Evolutionary conservation across 1,140 invertebrate species (phyloP), one percentile per base, ranked within the genome.

Genomic region (Drosophila ironensis): DNA sequence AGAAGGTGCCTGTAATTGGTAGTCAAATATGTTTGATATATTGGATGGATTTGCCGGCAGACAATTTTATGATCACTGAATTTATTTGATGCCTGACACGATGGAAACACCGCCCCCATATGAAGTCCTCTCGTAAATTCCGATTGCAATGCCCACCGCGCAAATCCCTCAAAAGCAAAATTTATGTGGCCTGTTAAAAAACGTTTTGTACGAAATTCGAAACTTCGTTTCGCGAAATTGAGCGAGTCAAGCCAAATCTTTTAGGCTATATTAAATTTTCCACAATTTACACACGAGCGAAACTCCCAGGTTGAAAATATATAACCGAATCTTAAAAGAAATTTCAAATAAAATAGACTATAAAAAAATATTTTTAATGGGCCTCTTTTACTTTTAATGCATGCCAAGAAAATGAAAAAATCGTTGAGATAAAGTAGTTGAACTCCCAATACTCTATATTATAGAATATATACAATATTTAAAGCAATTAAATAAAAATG

Each of bases 41-140:
- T 82, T 84, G 69, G 57, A 64, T 54, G 78, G 78, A 82, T 82
- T 82, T 82, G 57, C 53, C 22, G 61, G 78, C 81, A 82, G 78
- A 82, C 78, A 82, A 82, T 82, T 82, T 82, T 82, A 84, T 82
- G 78, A 84, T 82, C 78, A 64, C 59, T 42, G 40, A 82, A 82
- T 84, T 82, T 82, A 82, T 82, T 77, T 84, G 78, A 82, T 84
- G 69, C 63, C 53, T 64, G 67, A 16, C 33, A 37, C 42, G 60
- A 60, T 70, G 67, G 60, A n/a, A 33, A 14, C 11, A n/a, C 71
- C 56, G 71, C 45, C 40, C 48, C 28, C 42, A 48, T 68, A 46
- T 56, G 52, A 63, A 22, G 42, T 2, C 37, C 24, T 35, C 53
- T 35, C 53, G 50, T 70, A 57, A 70, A 70, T 61, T 46, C 47